Percentiles rank a stretch among this genome's conserved stretches.
phyloP scores from a whole-genome alignment of 2,888 invertebrate species.

The Hymenopus coronatus region DNA sequence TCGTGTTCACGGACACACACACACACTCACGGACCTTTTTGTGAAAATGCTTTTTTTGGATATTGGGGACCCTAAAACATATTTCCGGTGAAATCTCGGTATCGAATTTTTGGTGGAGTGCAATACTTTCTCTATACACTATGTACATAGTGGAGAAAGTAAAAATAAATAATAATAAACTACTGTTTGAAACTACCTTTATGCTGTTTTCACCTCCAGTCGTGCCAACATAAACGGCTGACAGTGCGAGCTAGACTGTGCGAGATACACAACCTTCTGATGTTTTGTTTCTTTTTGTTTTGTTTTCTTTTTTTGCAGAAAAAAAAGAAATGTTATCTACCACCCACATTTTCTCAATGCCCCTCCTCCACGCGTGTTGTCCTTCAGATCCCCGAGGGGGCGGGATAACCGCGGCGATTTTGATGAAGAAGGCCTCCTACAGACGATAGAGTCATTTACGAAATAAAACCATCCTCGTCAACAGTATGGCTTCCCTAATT shows the following conservation, averaged over 20 bases:
- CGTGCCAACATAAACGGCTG: not conserved
- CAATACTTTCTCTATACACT: no score
- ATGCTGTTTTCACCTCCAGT: no score
- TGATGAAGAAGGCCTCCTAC: not conserved
- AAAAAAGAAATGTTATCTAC: not conserved
- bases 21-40: no score
- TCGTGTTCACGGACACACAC: no score
- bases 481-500: not conserved
- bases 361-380: not conserved
- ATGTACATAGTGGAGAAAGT: no score
- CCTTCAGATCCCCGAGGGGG: not conserved
- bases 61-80: no score
- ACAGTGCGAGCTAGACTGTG: not conserved
- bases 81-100: no score
- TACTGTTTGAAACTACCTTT: no score
- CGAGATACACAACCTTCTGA: not conserved
- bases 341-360: not conserved
- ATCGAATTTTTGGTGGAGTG: no score
- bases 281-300: no score
- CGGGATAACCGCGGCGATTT: not conserved
- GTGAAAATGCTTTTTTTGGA: no score
- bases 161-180: no score
- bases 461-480: not conserved
- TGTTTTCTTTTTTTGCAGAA: not conserved
- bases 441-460: not conserved